Base-by-base conservation (phyloP, 2,888 invertebrate genomes). In the Entomobrya proxima region DNA sequence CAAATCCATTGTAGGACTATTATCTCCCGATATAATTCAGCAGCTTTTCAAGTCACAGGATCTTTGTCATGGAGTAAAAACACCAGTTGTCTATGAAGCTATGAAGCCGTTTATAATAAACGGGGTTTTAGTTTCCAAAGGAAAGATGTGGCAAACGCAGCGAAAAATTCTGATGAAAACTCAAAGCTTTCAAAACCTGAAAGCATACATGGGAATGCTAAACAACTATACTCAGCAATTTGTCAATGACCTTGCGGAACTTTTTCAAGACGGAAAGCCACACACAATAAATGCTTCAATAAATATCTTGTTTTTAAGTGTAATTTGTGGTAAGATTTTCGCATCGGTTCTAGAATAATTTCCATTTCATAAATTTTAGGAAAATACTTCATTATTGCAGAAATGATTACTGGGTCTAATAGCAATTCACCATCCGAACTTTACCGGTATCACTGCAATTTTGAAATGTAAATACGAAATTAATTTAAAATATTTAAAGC, bases 321-420 rank as follows among this genome's bases (percentile, higher is more conserved):
- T 75, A 1, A 75, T 75, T 3, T 15, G 55, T 37, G 80, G 79
- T 79, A 30, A 44, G 64, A 55, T 55, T 47, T 15, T 15, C 47
- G 15, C 15, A 4, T n/a, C n/a, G n/a, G 15, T 13, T 47, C 15
- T 7, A 47, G 15, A 7, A 55, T 11, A 55, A 2, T 18, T 55
- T 58, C 58, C 4, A 5, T 58, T 18, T 58, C 4, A 30, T 67
- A 13, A n/a, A n/a, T n/a, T n/a, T n/a, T n/a, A 18, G 64, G 5
- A 21, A 1, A 18, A 35, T 32, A n/a, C n/a, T n/a, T n/a, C n/a
- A n/a, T n/a, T n/a, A n/a, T 69, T 35, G 1, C 18, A 82, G 82
- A 82, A 64, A 64, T 82, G 37, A 15, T 82, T 6, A 75, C 75
- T n/a, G 82, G 82, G 50, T 11, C 15, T 11, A 13, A 61, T 30